Conservation (phyloP, 2,113 vertebrate species). For the Uria aalge region DNA sequence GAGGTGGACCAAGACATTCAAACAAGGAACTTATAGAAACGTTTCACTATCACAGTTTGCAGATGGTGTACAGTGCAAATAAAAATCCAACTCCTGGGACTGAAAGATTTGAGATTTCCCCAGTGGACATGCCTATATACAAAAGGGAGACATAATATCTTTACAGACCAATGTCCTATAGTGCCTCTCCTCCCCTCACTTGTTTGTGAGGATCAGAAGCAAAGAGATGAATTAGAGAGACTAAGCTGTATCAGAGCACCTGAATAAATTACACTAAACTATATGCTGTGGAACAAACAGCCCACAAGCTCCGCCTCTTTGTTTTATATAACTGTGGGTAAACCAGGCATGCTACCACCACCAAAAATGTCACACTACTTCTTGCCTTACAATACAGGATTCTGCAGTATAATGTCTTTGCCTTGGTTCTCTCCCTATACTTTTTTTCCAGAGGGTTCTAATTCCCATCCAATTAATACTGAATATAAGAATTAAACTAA, state of each 20-base stretch:
- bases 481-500: conserved; percentile 25
- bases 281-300: not conserved
- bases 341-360: not conserved
- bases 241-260: not conserved
- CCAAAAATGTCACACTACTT: not conserved
- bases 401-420: not conserved
- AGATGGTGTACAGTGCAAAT: not conserved
- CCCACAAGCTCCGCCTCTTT: not conserved
- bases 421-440: not conserved
- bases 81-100: not conserved
- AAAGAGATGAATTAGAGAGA: not conserved
- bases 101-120: not conserved
- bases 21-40: not conserved
- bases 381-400: not conserved
- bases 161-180: not conserved
- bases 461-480: not conserved
- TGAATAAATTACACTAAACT: not conserved
- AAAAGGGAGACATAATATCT: not conserved
- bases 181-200: not conserved
- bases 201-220: not conserved
- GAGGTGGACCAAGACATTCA: not conserved
- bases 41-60: not conserved
- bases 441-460: not conserved
- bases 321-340: not conserved
- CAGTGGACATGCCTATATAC: fast-evolving